Evolutionary conservation across 92 coral and sea anemone species (phyloP).

Genomic region (Metridium senile): DNA sequence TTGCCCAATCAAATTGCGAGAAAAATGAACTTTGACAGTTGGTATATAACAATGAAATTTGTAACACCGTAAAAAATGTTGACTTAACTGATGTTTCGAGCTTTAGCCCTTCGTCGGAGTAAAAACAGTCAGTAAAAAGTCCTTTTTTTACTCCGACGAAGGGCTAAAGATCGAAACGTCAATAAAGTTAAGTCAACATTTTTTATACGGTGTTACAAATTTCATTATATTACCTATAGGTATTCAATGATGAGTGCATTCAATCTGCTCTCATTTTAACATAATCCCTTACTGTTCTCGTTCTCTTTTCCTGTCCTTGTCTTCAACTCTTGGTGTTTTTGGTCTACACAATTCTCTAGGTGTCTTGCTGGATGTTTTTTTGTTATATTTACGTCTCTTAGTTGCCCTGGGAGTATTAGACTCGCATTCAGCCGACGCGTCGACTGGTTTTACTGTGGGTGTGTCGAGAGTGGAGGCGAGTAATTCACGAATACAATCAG

Average conservation of each 20-base stretch:
- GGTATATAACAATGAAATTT: too few species aligned
- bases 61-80: too few species aligned
- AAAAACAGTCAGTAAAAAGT: too few species aligned
- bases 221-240: too few species aligned
- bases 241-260: background rate
- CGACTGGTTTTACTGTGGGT: background rate
- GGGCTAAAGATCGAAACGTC: too few species aligned
- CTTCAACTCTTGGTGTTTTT: conserved; percentile 23
- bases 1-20: too few species aligned
- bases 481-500: background rate
- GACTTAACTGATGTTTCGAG: too few species aligned
- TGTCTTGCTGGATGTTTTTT: background rate
- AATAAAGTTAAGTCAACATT: too few species aligned
- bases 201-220: too few species aligned
- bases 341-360: background rate
- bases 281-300: conserved; percentile 28
- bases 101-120: too few species aligned
- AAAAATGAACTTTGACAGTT: too few species aligned
- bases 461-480: background rate
- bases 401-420: background rate
- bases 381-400: background rate
- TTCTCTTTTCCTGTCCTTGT: conserved; percentile 25
- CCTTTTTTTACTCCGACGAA: too few species aligned
- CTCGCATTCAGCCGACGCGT: background rate
- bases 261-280: background rate